Evolutionary conservation across 2,797 vertebrate genomes (phyloP).

Genomic region (Muraenolepis orangiensis): DNA sequence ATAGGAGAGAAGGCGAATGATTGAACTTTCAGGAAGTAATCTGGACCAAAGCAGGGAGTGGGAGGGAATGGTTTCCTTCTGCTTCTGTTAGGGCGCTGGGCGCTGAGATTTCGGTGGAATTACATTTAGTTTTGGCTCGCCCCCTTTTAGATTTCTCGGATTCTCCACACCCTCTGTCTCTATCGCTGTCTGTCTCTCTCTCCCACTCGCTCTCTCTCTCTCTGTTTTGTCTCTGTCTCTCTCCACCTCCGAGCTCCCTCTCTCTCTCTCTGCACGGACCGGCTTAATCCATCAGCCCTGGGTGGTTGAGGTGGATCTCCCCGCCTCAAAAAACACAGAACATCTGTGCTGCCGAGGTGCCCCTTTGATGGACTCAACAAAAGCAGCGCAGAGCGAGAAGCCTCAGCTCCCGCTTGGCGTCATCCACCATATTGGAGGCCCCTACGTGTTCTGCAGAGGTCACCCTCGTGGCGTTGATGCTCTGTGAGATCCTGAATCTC

Average conservation of each 20-base stretch:
- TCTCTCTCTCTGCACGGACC: conserved; percentile 33
- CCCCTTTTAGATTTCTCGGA: not conserved
- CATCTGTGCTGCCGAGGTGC: conserved; percentile 49
- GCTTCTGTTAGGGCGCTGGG: conserved; percentile 52
- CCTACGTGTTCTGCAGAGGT: conserved; percentile 36
- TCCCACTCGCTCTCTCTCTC: not conserved
- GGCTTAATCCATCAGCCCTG: conserved; percentile 48
- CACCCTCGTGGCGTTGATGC: conserved; percentile 54
- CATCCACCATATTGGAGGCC: conserved; percentile 30
- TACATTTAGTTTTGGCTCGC: conserved; percentile 10
- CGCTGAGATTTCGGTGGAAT: conserved; percentile 45
- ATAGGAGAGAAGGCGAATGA: conserved; percentile 26
- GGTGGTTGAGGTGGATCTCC: conserved; percentile 34
- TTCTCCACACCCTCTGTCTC: not conserved
- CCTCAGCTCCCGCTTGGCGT: not conserved
- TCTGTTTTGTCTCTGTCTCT: not conserved
- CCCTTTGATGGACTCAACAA: conserved; percentile 35
- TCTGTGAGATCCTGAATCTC: conserved; percentile 40
- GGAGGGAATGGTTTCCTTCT: conserved; percentile 50
- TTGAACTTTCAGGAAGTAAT: conserved; percentile 61
- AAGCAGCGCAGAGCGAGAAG: conserved; percentile 43
- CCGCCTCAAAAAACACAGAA: conserved; percentile 33
- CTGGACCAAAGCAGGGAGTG: conserved; percentile 33
- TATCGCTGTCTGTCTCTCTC: not conserved
- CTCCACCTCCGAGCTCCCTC: conserved; percentile 4